phyloP scores from a whole-genome alignment of 2,797 vertebrate species.

The Pseudocheirus occidentalis region DNA sequence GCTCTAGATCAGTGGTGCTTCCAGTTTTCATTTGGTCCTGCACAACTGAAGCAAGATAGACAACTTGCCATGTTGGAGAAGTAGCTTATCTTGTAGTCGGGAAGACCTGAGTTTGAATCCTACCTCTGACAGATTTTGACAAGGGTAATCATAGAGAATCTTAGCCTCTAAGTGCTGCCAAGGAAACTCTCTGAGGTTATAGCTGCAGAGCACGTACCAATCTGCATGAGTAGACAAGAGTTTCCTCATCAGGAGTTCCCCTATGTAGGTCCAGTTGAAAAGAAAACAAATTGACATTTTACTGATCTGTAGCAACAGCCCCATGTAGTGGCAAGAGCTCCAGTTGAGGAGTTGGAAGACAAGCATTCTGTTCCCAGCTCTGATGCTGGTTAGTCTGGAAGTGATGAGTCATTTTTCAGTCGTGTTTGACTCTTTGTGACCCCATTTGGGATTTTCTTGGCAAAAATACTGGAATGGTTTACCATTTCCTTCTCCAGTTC shows the following conservation, averaged over 20 bases:
- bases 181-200: background rate
- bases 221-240: background rate
- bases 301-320: background rate
- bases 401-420: background rate
- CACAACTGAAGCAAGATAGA: background rate
- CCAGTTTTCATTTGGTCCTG: background rate
- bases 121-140: background rate
- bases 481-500: background rate
- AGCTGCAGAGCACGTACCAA: background rate
- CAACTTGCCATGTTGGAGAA: background rate
- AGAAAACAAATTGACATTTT: background rate
- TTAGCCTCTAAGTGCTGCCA: background rate
- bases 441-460: background rate
- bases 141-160: background rate
- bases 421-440: background rate
- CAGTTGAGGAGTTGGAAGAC: background rate
- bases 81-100: background rate
- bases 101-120: background rate
- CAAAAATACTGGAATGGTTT: background rate
- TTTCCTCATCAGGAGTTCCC: background rate
- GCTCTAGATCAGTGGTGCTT: background rate
- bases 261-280: background rate
- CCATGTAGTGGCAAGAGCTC: background rate
- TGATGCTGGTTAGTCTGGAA: background rate
- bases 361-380: background rate